A percentile compares a stretch with the other conserved stretches of the same genome.
phyloP scores from a whole-genome alignment of 2,888 invertebrate species.

The Orthonychiurus folsomi region DNA sequence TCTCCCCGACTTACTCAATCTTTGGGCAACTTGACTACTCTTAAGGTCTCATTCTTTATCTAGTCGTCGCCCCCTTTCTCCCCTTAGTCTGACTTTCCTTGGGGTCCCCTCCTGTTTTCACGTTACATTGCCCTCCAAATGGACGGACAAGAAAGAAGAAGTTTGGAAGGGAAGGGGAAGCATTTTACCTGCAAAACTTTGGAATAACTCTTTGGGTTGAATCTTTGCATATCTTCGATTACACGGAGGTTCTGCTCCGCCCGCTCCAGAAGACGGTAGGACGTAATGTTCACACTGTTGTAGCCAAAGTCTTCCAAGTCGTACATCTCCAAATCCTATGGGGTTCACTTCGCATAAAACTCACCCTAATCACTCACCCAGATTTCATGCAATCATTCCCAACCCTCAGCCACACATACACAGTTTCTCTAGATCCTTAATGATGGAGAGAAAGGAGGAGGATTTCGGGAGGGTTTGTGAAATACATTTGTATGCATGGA shows the following conservation, averaged over 20 bases:
- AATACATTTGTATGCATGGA: not conserved
- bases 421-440: not conserved
- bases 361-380: not conserved
- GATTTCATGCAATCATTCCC: not conserved
- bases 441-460: not conserved
- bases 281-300: constrained; percentile 25
- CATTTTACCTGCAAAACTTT: constrained; percentile 49
- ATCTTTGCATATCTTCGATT: constrained; percentile 75
- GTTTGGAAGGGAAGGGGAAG: not conserved
- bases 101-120: too few relatives aligned
- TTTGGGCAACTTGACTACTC: not conserved
- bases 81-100: too few relatives aligned
- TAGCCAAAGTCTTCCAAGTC: constrained; percentile 76
- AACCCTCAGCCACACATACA: not conserved
- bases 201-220: constrained; percentile 72
- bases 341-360: not conserved
- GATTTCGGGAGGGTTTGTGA: not conserved
- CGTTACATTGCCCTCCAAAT: not conserved
- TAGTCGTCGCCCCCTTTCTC: too few relatives aligned
- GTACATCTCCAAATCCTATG: constrained; percentile 74
- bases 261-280: constrained; percentile 44
- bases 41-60: not conserved
- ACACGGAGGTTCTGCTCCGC: constrained; percentile 60
- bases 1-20: not conserved
- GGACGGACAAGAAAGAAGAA: constrained; percentile 4